Evolutionary conservation across 2,888 invertebrate species (phyloP).

Genomic region (Schizaphis graminum): DNA sequence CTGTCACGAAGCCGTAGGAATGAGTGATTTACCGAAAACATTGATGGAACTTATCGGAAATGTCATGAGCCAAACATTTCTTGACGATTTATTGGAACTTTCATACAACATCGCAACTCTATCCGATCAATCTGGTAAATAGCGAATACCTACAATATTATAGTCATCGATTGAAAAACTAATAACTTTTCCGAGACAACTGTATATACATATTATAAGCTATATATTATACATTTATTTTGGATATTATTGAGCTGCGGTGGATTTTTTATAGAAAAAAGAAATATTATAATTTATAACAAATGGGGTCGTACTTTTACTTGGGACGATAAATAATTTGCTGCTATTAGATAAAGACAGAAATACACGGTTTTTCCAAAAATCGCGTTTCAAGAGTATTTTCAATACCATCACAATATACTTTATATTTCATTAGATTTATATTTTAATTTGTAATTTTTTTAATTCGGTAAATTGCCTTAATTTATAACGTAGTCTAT

Average conservation of each 20-base stretch:
- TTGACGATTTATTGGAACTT: constrained; percentile 37
- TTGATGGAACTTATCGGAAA: constrained; percentile 7
- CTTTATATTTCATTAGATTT: not conserved
- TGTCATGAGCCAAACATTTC: constrained; percentile 9
- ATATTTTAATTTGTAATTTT: not conserved
- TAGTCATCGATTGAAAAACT: not conserved
- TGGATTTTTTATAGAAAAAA: not conserved
- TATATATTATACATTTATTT: not conserved
- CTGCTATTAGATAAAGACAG: not conserved
- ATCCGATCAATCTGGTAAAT: constrained; percentile 35
- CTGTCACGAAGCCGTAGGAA: constrained; percentile 45
- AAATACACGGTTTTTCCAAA: not conserved
- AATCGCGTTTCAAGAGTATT: not conserved
- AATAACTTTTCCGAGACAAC: not conserved
- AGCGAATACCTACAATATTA: not conserved
- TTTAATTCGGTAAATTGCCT: not conserved
- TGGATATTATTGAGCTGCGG: not conserved
- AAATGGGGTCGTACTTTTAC: not conserved
- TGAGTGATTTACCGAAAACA: constrained; percentile 26
- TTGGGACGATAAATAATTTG: not conserved
- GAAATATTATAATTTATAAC: not conserved
- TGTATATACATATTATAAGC: not conserved
- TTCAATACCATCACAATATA: not conserved
- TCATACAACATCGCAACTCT: not conserved
- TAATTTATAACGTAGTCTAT: not conserved